These are phyloP conservation scores for Drosophila putrida DNA, from an alignment of 2,888 invertebrate species.

Conservation along the genomic window DNA sequence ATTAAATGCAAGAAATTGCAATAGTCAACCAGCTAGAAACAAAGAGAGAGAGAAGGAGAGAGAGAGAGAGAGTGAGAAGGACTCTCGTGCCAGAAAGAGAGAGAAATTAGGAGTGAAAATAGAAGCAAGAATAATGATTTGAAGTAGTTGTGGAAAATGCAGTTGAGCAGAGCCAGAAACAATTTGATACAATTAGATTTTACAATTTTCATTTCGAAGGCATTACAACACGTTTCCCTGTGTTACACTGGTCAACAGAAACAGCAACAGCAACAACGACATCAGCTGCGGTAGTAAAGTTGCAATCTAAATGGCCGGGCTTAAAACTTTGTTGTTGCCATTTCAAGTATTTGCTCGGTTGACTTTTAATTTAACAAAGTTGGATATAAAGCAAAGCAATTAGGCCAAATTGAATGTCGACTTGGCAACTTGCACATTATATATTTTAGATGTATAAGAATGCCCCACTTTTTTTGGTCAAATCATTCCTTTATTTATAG, in stretches of 20 bases:
- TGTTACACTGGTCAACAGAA: slow-evolving; percentile 30
- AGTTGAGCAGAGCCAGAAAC: slow-evolving; percentile 44
- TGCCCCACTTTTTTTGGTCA: not conserved
- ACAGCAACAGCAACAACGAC: slow-evolving; percentile 1
- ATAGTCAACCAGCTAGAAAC: slow-evolving; percentile 14
- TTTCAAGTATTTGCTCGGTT: slow-evolving; percentile 25
- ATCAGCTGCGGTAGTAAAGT: slow-evolving; percentile 28
- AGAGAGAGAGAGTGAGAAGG: not conserved
- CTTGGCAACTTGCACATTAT: slow-evolving; percentile 10
- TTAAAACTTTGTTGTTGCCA: slow-evolving; percentile 23
- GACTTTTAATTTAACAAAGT: slow-evolving; percentile 45
- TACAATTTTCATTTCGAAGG: slow-evolving; percentile 53
- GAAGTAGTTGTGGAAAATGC: slow-evolving; percentile 38
- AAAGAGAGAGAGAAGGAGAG: not conserved
- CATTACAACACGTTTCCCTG: slow-evolving; percentile 38
- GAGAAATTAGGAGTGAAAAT: not conserved
- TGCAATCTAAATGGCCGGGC: slow-evolving; percentile 23
- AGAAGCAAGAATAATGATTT: slow-evolving; percentile 34
- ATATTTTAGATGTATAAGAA: not conserved
- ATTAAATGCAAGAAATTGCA: slow-evolving; percentile 47
- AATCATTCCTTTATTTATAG: not conserved
- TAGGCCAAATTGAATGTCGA: slow-evolving; percentile 31
- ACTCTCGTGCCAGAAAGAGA: not conserved
- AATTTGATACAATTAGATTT: slow-evolving; percentile 60
- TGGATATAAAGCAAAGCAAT: slow-evolving; percentile 42